Evolutionary conservation across 2,797 vertebrate genomes (phyloP).

Genomic region (Falco columbarius): DNA sequence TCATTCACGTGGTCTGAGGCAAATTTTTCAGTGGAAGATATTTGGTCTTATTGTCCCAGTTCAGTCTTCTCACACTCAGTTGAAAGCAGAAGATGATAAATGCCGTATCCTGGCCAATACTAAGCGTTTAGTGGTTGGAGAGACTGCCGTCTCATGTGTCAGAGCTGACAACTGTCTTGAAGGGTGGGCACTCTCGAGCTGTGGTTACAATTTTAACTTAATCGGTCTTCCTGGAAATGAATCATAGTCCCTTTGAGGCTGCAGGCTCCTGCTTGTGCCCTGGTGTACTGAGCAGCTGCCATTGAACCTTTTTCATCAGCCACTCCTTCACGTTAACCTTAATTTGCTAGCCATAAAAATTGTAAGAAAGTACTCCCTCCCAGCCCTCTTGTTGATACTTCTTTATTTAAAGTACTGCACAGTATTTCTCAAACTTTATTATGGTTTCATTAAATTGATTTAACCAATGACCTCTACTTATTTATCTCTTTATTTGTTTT

Average conservation of each 20-base stretch:
- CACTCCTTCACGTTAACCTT: constrained; percentile 42
- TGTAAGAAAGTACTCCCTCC: constrained; percentile 16
- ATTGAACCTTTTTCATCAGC: constrained; percentile 60
- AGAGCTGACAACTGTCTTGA: constrained; percentile 56
- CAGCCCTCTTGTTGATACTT: not conserved
- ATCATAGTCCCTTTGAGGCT: constrained; percentile 51
- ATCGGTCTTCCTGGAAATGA: constrained; percentile 62
- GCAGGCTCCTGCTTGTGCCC: not conserved
- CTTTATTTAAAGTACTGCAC: constrained; percentile 8
- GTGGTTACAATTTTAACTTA: constrained; percentile 52
- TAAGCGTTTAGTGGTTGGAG: not conserved
- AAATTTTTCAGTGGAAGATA: not conserved
- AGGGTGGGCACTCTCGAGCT: constrained; percentile 43
- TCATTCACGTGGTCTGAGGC: not conserved
- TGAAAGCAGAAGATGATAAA: constrained; percentile 52
- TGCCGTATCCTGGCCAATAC: not conserved
- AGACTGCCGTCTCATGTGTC: constrained; percentile 45
- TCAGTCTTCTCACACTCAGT: constrained; percentile 27
- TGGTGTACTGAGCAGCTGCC: constrained; percentile 16
- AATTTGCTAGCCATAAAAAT: constrained; percentile 51
- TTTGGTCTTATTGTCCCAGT: not conserved
- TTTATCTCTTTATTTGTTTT: constrained; percentile 20
- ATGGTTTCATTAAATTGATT: constrained; percentile 40
- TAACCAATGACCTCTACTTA: constrained; percentile 48
- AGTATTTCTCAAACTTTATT: constrained; percentile 47